Evolutionary conservation across 2,797 vertebrate species (phyloP).

Genomic region (Oryzias sinensis): DNA sequence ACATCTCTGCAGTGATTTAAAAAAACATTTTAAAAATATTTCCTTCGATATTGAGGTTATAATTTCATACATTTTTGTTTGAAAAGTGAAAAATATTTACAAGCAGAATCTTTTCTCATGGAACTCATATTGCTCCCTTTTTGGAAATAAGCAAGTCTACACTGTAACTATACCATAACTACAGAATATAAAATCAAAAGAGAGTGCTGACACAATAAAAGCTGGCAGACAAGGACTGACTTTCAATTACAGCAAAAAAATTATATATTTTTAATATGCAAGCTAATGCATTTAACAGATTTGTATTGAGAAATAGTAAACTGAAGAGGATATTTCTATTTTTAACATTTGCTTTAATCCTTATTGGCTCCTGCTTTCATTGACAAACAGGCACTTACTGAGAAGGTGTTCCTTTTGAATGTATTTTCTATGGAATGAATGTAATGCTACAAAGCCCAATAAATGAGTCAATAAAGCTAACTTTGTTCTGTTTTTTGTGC

Average conservation of each 20-base stretch:
- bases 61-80: conserved; percentile 24
- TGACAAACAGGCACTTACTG: conserved; percentile 55
- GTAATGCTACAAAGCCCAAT: conserved; percentile 73
- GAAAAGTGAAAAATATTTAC: conserved; percentile 24
- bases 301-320: conserved; percentile 61
- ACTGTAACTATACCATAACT: conserved; percentile 2
- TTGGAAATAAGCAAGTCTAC: conserved; percentile 34
- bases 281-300: conserved; percentile 55
- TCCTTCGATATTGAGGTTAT: conserved; percentile 13
- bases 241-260: conserved; percentile 65
- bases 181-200: conserved; percentile 15
- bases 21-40: background rate
- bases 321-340: conserved; percentile 64
- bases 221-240: conserved; percentile 47
- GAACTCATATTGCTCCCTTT: conserved; percentile 42
- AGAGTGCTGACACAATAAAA: conserved; percentile 19
- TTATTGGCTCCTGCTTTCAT: conserved; percentile 56
- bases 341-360: conserved; percentile 69
- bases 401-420: conserved; percentile 75
- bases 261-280: conserved; percentile 77
- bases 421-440: conserved; percentile 84
- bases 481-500: conserved; percentile 5
- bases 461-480: conserved; percentile 52
- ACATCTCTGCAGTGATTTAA: too few relatives aligned
- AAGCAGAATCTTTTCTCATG: conserved; percentile 27